Conservation (phyloP, 2,113 vertebrate genomes). For the Xenus cinereus region DNA sequence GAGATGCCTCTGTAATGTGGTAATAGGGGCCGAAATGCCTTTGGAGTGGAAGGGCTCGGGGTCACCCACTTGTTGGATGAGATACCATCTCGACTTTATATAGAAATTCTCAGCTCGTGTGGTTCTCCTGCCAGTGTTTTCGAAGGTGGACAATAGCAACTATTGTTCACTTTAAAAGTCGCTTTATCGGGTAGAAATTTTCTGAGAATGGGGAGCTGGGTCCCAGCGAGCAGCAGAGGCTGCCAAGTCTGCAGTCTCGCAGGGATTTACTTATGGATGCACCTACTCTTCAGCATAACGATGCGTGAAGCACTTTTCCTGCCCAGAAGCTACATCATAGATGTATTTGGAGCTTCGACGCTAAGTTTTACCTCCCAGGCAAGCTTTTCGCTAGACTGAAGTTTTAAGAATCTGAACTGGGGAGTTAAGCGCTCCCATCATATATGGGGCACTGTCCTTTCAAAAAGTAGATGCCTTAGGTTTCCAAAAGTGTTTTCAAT, state of each 20-base stretch:
- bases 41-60: not conserved
- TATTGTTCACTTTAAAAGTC: fast-evolving
- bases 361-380: not conserved
- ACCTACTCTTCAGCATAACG: not conserved
- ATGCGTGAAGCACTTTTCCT: not conserved
- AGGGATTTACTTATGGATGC: not conserved
- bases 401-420: not conserved
- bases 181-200: not conserved
- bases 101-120: not conserved
- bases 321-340: not conserved
- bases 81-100: not conserved
- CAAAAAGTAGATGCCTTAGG: not conserved
- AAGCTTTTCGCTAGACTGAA: not conserved
- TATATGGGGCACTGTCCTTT: fast-evolving
- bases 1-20: not conserved
- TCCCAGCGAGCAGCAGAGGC: not conserved
- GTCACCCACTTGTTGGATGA: fast-evolving
- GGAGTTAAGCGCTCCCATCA: not conserved
- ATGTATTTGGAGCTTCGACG: not conserved
- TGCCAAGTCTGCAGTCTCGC: fast-evolving
- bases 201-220: not conserved
- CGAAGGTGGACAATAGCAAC: not conserved
- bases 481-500: not conserved
- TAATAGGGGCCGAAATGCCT: not conserved
- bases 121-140: not conserved